A percentile compares a stretch with the other conserved stretches of the same genome.
phyloP scores from a whole-genome alignment of 2,888 invertebrate species.

The Athalia cordata region DNA sequence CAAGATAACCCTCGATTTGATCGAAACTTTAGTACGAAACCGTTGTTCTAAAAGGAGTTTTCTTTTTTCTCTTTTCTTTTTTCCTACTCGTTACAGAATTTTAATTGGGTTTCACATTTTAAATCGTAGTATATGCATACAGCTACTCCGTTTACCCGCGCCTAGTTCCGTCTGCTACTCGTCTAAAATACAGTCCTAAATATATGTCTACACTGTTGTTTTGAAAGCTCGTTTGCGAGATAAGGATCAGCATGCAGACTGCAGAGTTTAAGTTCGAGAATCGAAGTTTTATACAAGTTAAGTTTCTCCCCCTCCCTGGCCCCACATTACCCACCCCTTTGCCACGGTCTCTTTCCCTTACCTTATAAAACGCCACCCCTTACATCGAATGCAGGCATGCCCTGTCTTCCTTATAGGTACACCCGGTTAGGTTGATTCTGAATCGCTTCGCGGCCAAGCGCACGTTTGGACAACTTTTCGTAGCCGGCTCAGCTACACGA shows the following conservation, averaged over 20 bases:
- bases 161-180: neutral
- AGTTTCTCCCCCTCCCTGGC: constrained; percentile 59
- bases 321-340: constrained; percentile 42
- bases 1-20: constrained; percentile 32
- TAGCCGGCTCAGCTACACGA: too few relatives aligned
- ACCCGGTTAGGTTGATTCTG: too few relatives aligned
- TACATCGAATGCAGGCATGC: constrained; percentile 55
- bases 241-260: constrained; percentile 68
- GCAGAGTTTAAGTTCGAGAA: constrained; percentile 63
- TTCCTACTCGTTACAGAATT: neutral
- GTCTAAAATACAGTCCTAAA: neutral
- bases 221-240: constrained; percentile 72
- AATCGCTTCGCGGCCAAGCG: too few relatives aligned
- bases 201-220: constrained; percentile 58
- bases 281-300: constrained; percentile 63
- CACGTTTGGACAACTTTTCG: too few relatives aligned
- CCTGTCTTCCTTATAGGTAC: constrained; percentile 48
- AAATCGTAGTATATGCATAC: neutral
- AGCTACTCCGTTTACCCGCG: constrained; percentile 10
- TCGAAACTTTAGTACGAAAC: constrained; percentile 1
- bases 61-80: too few relatives aligned
- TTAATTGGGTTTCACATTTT: constrained; percentile 37
- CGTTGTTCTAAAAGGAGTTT: too few relatives aligned
- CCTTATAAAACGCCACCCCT: constrained; percentile 55
- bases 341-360: constrained; percentile 49